Conservation (phyloP, 2,888 invertebrate genomes). For the Polyommatus icarus region DNA sequence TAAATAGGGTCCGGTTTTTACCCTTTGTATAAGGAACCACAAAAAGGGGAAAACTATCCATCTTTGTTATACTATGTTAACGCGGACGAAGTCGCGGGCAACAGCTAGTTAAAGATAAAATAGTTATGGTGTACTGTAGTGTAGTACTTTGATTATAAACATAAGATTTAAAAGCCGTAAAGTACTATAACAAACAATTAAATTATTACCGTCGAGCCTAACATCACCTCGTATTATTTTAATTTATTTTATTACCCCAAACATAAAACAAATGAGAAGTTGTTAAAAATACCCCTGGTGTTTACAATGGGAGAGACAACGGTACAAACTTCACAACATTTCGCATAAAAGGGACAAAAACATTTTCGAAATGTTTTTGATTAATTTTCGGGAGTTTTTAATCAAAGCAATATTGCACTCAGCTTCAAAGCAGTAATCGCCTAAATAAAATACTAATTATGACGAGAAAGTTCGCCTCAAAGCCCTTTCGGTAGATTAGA, state of each 20-base stretch:
- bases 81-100: no score
- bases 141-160: no score
- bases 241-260: neutral
- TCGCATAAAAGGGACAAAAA: neutral
- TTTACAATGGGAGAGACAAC: neutral
- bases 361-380: constrained; percentile 8
- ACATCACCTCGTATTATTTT: neutral
- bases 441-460: constrained; percentile 18
- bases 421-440: neutral
- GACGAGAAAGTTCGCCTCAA: constrained; percentile 8
- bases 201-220: no score
- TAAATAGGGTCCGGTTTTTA: no score
- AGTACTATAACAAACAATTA: no score
- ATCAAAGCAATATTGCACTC: constrained; percentile 21
- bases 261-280: neutral
- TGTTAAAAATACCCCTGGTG: neutral
- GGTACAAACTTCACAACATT: neutral
- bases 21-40: no score
- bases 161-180: no score
- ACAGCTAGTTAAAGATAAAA: no score
- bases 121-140: no score
- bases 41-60: no score
- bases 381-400: constrained; percentile 13
- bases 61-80: no score
- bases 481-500: constrained; percentile 30